Conservation (phyloP, 2,888 invertebrate species). For the Xestia sexstrigata region DNA sequence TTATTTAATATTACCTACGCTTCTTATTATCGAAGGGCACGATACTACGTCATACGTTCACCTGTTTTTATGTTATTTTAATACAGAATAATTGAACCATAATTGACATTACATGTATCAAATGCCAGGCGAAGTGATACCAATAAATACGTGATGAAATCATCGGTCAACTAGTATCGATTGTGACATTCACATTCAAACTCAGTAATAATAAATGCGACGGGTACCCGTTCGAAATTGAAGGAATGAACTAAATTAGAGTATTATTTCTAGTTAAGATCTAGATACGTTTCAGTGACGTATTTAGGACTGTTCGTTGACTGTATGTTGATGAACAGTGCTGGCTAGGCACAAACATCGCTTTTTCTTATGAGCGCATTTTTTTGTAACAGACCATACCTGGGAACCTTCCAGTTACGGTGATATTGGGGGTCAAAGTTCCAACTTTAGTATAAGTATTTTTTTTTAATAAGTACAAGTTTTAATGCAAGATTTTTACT, state of each 20-base stretch:
- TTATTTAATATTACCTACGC: too few relatives aligned
- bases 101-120: background rate
- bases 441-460: too few relatives aligned
- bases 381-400: too few relatives aligned
- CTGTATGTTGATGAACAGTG: background rate
- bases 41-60: background rate
- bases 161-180: constrained; percentile 35
- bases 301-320: background rate
- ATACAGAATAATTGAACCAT: background rate
- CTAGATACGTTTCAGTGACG: constrained; percentile 10
- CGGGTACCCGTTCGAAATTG: background rate
- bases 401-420: too few relatives aligned
- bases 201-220: constrained; percentile 44
- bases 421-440: too few relatives aligned
- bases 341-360: too few relatives aligned
- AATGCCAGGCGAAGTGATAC: constrained; percentile 5
- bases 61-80: background rate
- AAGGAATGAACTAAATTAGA: constrained; percentile 24
- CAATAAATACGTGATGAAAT: constrained; percentile 29
- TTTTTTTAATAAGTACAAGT: too few relatives aligned
- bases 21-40: too few relatives aligned
- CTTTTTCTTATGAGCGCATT: too few relatives aligned
- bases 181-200: constrained; percentile 25
- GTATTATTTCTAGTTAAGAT: constrained; percentile 9
- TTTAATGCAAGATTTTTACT: too few relatives aligned